Evolutionary conservation across 1,140 invertebrate species (phyloP).

Genomic region (Meloidogyne exigua): DNA sequence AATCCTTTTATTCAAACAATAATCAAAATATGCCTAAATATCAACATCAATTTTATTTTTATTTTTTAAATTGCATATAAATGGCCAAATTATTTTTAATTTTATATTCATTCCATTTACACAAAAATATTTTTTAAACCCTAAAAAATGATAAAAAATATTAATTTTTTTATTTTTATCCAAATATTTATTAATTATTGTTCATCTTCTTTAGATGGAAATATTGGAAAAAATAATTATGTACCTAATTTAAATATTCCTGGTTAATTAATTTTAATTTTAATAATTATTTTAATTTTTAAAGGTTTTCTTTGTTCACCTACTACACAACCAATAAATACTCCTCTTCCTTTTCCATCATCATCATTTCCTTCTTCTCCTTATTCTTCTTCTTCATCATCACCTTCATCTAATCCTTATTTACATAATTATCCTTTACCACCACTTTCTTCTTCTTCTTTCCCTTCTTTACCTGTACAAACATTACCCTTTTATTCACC

Average conservation of each 20-base stretch:
- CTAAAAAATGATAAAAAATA: not conserved
- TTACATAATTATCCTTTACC: not conserved
- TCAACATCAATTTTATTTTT: too few relatives aligned
- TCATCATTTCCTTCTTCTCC: not conserved
- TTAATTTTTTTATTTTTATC: constrained; percentile 1
- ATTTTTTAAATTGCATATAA: not conserved
- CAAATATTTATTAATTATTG: not conserved
- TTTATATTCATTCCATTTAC: not conserved
- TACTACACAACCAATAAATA: not conserved
- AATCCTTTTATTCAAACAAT: too few relatives aligned
- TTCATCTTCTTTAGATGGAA: not conserved
- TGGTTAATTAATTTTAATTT: not conserved
- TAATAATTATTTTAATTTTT: not conserved
- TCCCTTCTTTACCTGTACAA: not conserved
- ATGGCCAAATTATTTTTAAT: not conserved
- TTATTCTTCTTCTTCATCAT: not conserved
- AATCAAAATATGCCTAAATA: too few relatives aligned
- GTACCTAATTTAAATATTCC: not conserved
- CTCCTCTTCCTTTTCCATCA: not conserved
- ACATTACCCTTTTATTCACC: not conserved
- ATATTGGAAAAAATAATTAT: constrained; percentile 1
- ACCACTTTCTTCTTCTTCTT: not conserved
- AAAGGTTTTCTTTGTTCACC: constrained; percentile 1
- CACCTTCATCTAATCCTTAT: not conserved
- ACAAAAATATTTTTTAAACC: not conserved